Evolutionary conservation across 2,888 invertebrate genomes (phyloP), one percentile per base, ranked within the genome.

Genomic region (Scaptomyza flava): DNA sequence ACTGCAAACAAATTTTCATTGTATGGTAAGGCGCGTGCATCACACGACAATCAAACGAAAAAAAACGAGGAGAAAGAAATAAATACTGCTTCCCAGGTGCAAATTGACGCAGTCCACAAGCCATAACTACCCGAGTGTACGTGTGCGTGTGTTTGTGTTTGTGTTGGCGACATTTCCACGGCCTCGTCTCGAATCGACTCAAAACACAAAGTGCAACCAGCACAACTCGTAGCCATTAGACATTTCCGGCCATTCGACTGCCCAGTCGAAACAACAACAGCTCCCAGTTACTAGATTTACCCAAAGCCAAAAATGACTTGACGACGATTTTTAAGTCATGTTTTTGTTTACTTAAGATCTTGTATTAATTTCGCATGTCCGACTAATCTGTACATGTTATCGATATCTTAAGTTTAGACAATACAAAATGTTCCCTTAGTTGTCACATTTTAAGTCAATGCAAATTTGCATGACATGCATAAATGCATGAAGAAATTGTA

Each of bases 201-300:
- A 17, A 17, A 17, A 17, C 23, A 23, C 23, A 6, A 6, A 27
- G 27, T 27, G 27, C 27, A 27, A 0, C 27, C 27, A 2, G 68
- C 62, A 42, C 65, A 38, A 64, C 68, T 58, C 8, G 17, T 17
- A 41, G 38, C 76, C 76, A 76, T 80, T 80, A 67, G 68, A 69
- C 73, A 74, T 82, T 80, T 81, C 82, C 81, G 81, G 80, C 66
- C 81, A 76, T 63, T 66, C 75, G 67, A 30, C 65, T 50, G 23
- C 34, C 70, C 62, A 65, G 31, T 54, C 30, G 34, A 30, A 41
- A 4, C 8, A 17, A 41, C 12, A 58, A 38, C 12, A 58, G 34
- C 11, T 20, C 12, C 23, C 50, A 42, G 30, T 27, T 53, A 8
- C 7, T 1, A 14, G 14, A 14, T 14, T 38, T 38, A 8, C 11